A percentile compares a stretch with the other conserved stretches of the same genome.
These are phyloP conservation scores for Anoura caudifer DNA, from an alignment of 2,113 vertebrate species.

Conservation along the genomic window DNA sequence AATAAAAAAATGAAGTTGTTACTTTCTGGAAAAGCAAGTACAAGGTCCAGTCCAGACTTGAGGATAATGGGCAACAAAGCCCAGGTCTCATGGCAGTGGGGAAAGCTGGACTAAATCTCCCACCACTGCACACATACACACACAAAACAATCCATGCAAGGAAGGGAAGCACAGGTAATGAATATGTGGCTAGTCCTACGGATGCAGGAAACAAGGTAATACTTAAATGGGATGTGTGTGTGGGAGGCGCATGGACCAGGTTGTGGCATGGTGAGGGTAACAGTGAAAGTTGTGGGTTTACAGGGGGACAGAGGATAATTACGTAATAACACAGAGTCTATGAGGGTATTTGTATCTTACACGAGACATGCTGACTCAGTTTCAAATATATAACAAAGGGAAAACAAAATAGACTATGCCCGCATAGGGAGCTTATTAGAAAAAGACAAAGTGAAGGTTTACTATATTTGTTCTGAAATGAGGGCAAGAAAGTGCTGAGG, in stretches of 20 bases:
- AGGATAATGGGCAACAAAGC: neutral
- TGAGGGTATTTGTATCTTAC: neutral
- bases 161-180: neutral
- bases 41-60: neutral
- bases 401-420: neutral
- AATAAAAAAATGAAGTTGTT: neutral
- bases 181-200: neutral
- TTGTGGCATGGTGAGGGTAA: accelerated
- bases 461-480: neutral
- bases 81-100: accelerated
- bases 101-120: neutral
- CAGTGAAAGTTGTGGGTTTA: neutral
- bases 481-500: neutral
- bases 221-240: neutral
- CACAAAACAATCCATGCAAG: neutral
- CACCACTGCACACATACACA: neutral
- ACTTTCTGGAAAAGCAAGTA: neutral
- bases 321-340: neutral
- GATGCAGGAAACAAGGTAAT: neutral
- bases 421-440: neutral
- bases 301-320: neutral
- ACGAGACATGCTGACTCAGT: neutral
- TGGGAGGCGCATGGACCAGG: accelerated
- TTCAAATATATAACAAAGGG: neutral
- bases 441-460: neutral